Evolutionary conservation across 2,113 vertebrate species (phyloP), one percentile per base, ranked within the genome.

Genomic region (Tenebrosternarchus preto): DNA sequence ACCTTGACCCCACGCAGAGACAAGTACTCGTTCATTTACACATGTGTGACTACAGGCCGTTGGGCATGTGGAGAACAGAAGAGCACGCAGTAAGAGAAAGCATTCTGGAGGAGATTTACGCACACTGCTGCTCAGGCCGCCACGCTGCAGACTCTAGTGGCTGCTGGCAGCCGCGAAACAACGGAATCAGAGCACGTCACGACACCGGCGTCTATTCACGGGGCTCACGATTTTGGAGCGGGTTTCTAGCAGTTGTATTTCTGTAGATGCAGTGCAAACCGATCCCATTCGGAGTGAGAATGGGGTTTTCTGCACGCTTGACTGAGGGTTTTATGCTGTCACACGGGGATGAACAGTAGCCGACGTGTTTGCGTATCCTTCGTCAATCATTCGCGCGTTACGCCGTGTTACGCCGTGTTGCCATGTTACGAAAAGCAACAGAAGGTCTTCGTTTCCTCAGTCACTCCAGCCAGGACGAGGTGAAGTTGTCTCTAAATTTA

Each of bases 221-320:
- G 31, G 19, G 60, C 56, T 24, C 33, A 66, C 29, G 22, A 67
- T 50, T 59, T 67, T 53, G 55, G 27, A 61, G 29, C 2, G 15
- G 15, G 60, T 75, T 43, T 20, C 24, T 27, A 66, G 3, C 5
- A 4, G 24, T 1, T 1, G 6, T 59, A 20, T 59, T 22, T 15
- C 56, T 29, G 39, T 74, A 3, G 33, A 33, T 12, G 33, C 64
- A 39, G 33, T 43, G 5, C 0, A 59, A 64, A n/a, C 57, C 19
- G 27, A 19, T 73, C 61, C 25, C 43, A 57, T 60, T 81, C 55
- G 12, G 33, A 60, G 73, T 61, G 43, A 20, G 39, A 50, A 20
- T 17, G 25, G 43, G 53, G 39, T 33, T n/a, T 9, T 3, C 43
- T 50, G 11, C 43, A 15, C 15, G 64, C 60, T 75, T 36, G 73